A percentile compares a stretch with the other conserved stretches of the same genome.
Evolutionary conservation across 37 sponge, comb jelly and placozoan genomes (phyloP).

Genomic region (Ianthella basta): DNA sequence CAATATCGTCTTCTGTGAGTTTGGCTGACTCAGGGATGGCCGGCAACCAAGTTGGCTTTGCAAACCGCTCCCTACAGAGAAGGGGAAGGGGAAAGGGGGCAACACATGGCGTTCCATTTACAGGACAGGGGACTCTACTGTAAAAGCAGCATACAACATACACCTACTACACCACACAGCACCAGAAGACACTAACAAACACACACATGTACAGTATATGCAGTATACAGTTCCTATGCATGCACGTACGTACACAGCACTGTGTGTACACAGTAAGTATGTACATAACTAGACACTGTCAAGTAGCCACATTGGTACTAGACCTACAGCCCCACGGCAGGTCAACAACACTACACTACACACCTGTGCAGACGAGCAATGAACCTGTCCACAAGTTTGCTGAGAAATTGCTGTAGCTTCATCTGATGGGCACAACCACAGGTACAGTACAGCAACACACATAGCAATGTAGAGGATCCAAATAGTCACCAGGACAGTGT

Average conservation of each 20-base stretch:
- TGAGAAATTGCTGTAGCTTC: slow-evolving; percentile 55
- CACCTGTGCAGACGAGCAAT: slow-evolving; percentile 54
- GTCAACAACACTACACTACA: no score
- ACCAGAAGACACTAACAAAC: not conserved
- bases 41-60: slow-evolving; percentile 63
- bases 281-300: no score
- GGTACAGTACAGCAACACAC: no score
- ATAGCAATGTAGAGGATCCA: no score
- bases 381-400: slow-evolving; percentile 39
- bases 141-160: not conserved
- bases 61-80: slow-evolving; percentile 63
- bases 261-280: no score
- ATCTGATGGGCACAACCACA: no score
- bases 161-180: not conserved
- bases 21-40: slow-evolving; percentile 52
- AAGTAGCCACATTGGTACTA: no score
- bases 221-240: not conserved
- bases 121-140: not conserved
- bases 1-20: slow-evolving; percentile 83
- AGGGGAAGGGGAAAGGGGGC: not conserved
- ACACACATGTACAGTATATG: not conserved
- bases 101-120: not conserved
- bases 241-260: not conserved
- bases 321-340: no score
- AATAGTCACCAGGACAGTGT: no score